Evolutionary conservation across 2,797 vertebrate species (phyloP), one percentile per base, ranked within the genome.

Genomic region (Mus spretus): DNA sequence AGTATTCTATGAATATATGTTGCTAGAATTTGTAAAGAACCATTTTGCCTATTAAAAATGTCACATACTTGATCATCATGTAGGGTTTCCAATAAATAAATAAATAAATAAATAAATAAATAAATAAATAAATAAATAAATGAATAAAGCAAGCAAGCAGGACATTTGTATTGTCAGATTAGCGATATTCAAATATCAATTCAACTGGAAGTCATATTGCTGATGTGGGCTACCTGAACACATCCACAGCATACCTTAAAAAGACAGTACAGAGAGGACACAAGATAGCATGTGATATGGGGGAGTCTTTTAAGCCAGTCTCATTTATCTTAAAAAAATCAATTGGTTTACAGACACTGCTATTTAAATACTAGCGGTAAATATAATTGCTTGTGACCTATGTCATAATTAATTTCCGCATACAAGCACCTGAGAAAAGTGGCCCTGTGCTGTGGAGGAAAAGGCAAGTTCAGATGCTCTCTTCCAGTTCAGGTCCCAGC

Each of bases 341-440:
- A 57, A 28, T 44, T 55, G 37, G 34, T 26, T 53, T 90, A 4
- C 6, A 55, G 40, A 12, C 6, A 81, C 31, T 75, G 24, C 47
- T 94, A 11, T 89, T 91, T 93, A 92, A 44, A 20, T 20, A 24
- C 65, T 67, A 57, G 15, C 94, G 26, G 40, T 67, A 82, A 81
- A 34, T 91, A 79, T 67, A 91, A 63, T 80, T 24, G 87, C 86
- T 82, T 87, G 22, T 13, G 55, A 61, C 3, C 19, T 81, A 34
- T 4, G 9, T 90, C 28, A 17, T 5, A 31, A 65, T 91, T 89
- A 20, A 67, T 85, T 78, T 37, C 19, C 40, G 77, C 31, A n/a
- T 11, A 70, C 6, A 87, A 86, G 2, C 37, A 79, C 31, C 31
- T 79, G 20, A 90, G 77, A 50, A 88, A 90, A 67, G 28, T 26